Evolutionary conservation across 2,797 vertebrate species (phyloP).

Genomic region (Rhinatrema bivittatum): DNA sequence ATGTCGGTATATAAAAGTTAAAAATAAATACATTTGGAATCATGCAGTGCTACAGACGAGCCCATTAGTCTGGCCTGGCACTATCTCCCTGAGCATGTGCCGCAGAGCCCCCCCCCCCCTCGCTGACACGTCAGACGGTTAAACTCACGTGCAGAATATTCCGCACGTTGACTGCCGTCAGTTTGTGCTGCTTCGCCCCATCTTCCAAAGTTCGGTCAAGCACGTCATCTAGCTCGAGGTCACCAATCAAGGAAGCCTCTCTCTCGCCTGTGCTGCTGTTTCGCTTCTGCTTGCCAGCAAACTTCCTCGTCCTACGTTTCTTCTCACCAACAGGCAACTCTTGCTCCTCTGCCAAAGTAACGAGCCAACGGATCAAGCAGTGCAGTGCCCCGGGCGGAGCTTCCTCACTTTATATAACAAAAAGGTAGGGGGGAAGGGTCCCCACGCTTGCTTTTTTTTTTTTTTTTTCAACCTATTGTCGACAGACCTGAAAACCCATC

Average conservation of each 20-base stretch:
- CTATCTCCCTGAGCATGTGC: too few relatives aligned
- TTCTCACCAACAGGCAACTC: conserved; percentile 37
- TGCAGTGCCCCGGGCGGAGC: too few relatives aligned
- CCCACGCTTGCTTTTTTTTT: too few relatives aligned
- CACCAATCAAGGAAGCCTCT: conserved; percentile 35
- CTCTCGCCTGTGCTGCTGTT: conserved; percentile 26
- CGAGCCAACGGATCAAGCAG: too few relatives aligned
- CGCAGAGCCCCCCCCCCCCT: fast-evolving
- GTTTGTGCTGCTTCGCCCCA: conserved; percentile 82
- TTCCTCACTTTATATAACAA: too few relatives aligned
- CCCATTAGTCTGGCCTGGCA: fast-evolving
- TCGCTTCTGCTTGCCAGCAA: conserved; percentile 41
- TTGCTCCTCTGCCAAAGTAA: conserved; percentile 50
- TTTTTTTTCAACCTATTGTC: too few relatives aligned
- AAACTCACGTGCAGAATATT: conserved; percentile 87
- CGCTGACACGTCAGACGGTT: too few relatives aligned
- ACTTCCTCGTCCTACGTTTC: conserved; percentile 44
- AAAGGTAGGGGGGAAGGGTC: too few relatives aligned
- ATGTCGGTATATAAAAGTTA: too few relatives aligned
- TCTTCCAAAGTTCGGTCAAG: conserved; percentile 80
- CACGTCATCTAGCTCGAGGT: conserved; percentile 72
- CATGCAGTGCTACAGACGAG: fast-evolving
- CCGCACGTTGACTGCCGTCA: conserved; percentile 80
- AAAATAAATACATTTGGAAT: fast-evolving
- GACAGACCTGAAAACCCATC: too few relatives aligned